A percentile compares a stretch with the other conserved stretches of the same genome.
Evolutionary conservation across 1,140 invertebrate genomes (phyloP).

Genomic region (Telenomus remus): DNA sequence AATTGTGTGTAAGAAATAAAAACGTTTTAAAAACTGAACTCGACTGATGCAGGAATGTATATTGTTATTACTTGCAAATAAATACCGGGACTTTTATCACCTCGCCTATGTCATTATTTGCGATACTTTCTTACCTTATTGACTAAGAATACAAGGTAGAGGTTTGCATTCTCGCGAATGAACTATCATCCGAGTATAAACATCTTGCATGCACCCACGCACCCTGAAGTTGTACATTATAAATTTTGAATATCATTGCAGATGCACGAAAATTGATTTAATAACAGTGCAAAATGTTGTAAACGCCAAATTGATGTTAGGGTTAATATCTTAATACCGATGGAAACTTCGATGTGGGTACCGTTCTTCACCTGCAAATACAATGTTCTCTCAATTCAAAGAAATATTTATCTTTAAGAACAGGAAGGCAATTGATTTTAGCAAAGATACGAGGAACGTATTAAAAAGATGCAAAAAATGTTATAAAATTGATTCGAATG

Average conservation of each 20-base stretch:
- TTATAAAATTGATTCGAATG: too few relatives aligned
- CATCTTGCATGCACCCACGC: constrained; percentile 38
- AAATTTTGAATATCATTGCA: constrained; percentile 29
- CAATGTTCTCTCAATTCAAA: constrained; percentile 3
- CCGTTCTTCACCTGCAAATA: neutral
- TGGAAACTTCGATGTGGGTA: constrained; percentile 13
- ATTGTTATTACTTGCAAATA: constrained; percentile 33
- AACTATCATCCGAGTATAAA: constrained; percentile 13
- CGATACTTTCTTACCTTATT: constrained; percentile 41
- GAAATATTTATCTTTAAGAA: constrained; percentile 3
- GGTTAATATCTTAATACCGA: constrained; percentile 35
- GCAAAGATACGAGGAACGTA: too few relatives aligned
- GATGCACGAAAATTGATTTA: constrained; percentile 39
- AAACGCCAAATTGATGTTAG: constrained; percentile 18
- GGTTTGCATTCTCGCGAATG: constrained; percentile 19
- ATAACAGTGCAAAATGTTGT: constrained; percentile 18
- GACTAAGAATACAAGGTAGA: constrained; percentile 36
- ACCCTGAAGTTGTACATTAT: constrained; percentile 21
- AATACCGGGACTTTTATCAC: constrained; percentile 36
- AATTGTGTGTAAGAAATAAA: too few relatives aligned
- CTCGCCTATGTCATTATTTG: constrained; percentile 43
- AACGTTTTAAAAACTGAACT: too few relatives aligned
- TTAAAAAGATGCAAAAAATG: too few relatives aligned
- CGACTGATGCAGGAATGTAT: too few relatives aligned
- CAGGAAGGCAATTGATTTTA: too few relatives aligned